Evolutionary conservation across 2,888 invertebrate species (phyloP), one percentile per base, ranked within the genome.

Genomic region (Ceramica pisi): DNA sequence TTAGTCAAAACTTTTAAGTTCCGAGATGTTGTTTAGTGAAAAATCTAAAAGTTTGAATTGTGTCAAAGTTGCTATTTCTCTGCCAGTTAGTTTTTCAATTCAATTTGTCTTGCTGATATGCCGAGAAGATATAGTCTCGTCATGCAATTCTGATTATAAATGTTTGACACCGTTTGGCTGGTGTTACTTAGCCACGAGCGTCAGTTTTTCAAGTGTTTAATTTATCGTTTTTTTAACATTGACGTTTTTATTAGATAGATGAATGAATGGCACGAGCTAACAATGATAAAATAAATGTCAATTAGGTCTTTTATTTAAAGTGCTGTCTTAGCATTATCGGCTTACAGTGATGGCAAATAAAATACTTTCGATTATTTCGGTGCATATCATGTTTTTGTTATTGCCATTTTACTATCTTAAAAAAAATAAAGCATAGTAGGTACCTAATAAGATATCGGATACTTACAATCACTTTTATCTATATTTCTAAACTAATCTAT

Each of bases 261-360:
- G 7, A 8, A 44, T 46, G 1, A 46, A 46, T 46, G 46, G 19
- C 46, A 46, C 46, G 46, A 46, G 46, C 46, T 46, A 8, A 46
- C 7, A 8, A 19, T 46, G 0, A 41, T 41, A 41, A 46, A 1
- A 19, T 19, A 31, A 55, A 31, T 55, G 5, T 26, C 19, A 31
- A 31, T 31, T 31, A 0, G 19, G 19, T n/a, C 7, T n/a, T 50
- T 31, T 26, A 50, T 50, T 31, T 26, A 50, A 12, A 14, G 7
- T 55, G 10, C 31, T 31, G 26, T 53, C 14, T 10, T 44, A n/a
- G 7, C 16, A 23, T 12, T 35, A 23, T 4, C n/a, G 35, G 44
- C 44, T 55, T 68, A 44, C 9, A 23, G 23, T 31, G 31, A 31
- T 31, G 23, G 14, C 35, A 35, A 53, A 67, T 55, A 46, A 46